Base-by-base conservation (phyloP, 1,140 invertebrate genomes). In the Globodera rostochiensis region DNA sequence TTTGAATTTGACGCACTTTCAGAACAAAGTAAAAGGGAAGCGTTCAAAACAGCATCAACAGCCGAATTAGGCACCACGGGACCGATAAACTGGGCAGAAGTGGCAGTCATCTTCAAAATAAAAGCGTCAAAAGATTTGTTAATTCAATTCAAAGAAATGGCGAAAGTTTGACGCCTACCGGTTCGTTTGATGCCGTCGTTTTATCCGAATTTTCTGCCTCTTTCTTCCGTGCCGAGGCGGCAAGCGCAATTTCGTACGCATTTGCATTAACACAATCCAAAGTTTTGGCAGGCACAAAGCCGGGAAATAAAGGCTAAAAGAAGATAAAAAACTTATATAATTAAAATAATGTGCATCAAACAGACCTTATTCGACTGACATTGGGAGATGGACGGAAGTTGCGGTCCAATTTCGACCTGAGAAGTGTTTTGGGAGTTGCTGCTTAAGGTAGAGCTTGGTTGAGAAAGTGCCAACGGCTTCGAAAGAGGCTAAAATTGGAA, bases 211-310 rank as follows among this genome's bases (percentile, higher is more conserved):
- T 36, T 15, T 78, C 70, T 7, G 70, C 47, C 19, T 77, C 76
- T 46, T 45, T 21, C 15, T 64, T 77, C 5, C 77, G 53, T 7
- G 46, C 77, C 21, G 77, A 49, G n/a, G 77, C 77, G 46, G 45
- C 77, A 15, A 78, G 70, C 11, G 77, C 77, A 69, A 78, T 78
- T 70, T 78, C 70, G 49, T 78, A 78, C n/a, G 49, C 77, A 78
- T 46, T 78, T 19, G 46, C 25, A 69, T 70, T 78, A 21, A 78
- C 77, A 69, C 66, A 69, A 47, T 78, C 77, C 66, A 64, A 6
- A 4, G 69, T 71, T 36, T 47, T 36, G 69, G 69, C 21, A 47
- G 69, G 46, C 2, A 71, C 21, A 47, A 71, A 71, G 36, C 19
- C 69, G 9, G 69, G 36, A 47, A 46, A 71, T 5, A 47, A 71